phyloP scores from a whole-genome alignment of 1,140 invertebrate species.

The Dendrolimus kikuchii region DNA sequence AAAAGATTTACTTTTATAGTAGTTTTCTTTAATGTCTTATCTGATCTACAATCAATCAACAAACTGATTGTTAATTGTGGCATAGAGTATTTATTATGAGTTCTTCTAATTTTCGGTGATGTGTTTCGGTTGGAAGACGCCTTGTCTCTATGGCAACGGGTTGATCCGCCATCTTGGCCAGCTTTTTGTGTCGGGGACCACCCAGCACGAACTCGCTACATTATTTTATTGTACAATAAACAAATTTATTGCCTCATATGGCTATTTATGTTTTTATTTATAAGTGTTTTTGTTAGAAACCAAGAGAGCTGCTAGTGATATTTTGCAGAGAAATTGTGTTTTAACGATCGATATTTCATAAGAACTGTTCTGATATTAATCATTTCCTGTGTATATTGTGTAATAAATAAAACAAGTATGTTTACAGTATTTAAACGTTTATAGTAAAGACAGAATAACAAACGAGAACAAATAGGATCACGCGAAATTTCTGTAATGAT shows the following conservation, averaged over 20 bases:
- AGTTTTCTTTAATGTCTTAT: neutral
- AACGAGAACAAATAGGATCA: too few relatives aligned
- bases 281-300: constrained; percentile 51
- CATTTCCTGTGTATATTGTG: too few relatives aligned
- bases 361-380: too few relatives aligned
- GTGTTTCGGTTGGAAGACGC: constrained; percentile 21
- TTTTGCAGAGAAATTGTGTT: constrained; percentile 33
- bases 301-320: constrained; percentile 39
- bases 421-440: too few relatives aligned
- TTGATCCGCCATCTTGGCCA: constrained; percentile 37
- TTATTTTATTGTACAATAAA: constrained; percentile 72
- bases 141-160: constrained; percentile 42
- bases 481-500: too few relatives aligned
- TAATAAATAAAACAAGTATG: too few relatives aligned
- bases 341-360: neutral
- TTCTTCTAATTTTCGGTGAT: constrained; percentile 2
- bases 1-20: neutral
- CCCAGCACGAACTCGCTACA: constrained; percentile 56
- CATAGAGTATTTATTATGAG: constrained; percentile 3
- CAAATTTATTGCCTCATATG: constrained; percentile 69
- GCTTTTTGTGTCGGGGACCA: constrained; percentile 60
- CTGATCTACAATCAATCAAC: too few relatives aligned
- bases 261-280: constrained; percentile 69
- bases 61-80: constrained; percentile 1
- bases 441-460: too few relatives aligned